phyloP scores from a whole-genome alignment of 2,113 vertebrate genomes.

The Neotoma lepida region DNA sequence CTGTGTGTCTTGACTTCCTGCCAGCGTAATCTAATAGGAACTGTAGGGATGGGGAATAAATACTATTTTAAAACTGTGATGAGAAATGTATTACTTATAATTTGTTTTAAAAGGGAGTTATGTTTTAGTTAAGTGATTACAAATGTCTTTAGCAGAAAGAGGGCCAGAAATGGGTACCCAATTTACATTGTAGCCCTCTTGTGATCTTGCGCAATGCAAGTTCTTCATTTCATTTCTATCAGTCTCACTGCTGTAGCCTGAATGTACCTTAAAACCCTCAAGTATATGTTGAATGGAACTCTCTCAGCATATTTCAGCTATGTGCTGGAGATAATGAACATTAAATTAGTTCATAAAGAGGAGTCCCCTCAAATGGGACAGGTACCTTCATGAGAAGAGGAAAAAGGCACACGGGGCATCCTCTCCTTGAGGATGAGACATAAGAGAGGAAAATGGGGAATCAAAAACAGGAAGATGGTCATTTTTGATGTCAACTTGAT shows the following conservation, averaged over 20 bases:
- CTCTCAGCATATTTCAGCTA: neutral
- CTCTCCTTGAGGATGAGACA: neutral
- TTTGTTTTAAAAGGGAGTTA: slow-evolving; percentile 68
- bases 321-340: neutral
- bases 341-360: neutral
- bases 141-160: slow-evolving; percentile 34
- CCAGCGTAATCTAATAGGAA: slow-evolving; percentile 84
- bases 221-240: neutral
- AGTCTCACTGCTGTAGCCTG: neutral
- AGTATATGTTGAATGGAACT: neutral
- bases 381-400: neutral
- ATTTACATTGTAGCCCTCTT: neutral
- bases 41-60: slow-evolving; percentile 84
- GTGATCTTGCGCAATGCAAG: neutral
- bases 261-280: neutral
- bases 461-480: neutral
- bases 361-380: neutral
- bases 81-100: slow-evolving; percentile 77
- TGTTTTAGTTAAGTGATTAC: slow-evolving; percentile 61
- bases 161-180: neutral
- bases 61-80: slow-evolving; percentile 80
- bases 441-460: neutral
- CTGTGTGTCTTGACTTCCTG: slow-evolving; percentile 84
- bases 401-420: neutral
- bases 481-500: neutral